These are phyloP conservation scores for mouse (Mus musculus) DNA, from an alignment of 2,113 vertebrate genomes.

Conservation along the genomic window DNA sequence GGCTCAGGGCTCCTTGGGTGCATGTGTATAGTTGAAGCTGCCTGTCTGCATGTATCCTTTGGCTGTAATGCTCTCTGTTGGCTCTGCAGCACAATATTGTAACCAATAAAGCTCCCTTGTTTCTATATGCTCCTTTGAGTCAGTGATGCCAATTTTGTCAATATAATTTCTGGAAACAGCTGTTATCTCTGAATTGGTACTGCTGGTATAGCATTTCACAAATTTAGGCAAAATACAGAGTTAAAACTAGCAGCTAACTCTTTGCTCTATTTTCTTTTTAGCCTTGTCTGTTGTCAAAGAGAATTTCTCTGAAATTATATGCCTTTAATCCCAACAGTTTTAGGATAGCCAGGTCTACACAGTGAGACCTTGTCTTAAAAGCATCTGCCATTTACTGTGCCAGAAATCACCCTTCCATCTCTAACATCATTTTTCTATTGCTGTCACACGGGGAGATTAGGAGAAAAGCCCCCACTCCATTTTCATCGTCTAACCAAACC, in stretches of 20 bases:
- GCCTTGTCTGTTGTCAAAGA: neutral
- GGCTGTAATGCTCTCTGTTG: constrained; percentile 82
- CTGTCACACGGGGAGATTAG: neutral
- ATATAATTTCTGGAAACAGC: neutral
- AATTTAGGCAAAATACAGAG: neutral
- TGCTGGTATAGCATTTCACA: no score
- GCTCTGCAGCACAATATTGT: constrained; percentile 85
- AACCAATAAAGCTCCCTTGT: constrained; percentile 88
- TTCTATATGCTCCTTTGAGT: constrained; percentile 69
- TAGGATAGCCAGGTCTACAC: neutral
- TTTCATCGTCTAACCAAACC: neutral
- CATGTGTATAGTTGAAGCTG: constrained; percentile 87
- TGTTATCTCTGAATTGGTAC: accelerated
- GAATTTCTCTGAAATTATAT: neutral
- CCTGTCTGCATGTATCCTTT: constrained; percentile 87
- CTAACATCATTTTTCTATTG: neutral
- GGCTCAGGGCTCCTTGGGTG: constrained; percentile 84
- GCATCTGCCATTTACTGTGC: neutral
- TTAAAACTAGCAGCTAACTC: neutral
- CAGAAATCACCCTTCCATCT: neutral
- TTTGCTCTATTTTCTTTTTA: constrained; percentile 30
- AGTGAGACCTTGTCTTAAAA: neutral
- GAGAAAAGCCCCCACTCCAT: no score
- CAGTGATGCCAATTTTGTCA: constrained; percentile 19
- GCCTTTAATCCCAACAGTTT: neutral